Conservation (phyloP, 2,888 invertebrate species). For the Brachynemurus nebulosus region DNA sequence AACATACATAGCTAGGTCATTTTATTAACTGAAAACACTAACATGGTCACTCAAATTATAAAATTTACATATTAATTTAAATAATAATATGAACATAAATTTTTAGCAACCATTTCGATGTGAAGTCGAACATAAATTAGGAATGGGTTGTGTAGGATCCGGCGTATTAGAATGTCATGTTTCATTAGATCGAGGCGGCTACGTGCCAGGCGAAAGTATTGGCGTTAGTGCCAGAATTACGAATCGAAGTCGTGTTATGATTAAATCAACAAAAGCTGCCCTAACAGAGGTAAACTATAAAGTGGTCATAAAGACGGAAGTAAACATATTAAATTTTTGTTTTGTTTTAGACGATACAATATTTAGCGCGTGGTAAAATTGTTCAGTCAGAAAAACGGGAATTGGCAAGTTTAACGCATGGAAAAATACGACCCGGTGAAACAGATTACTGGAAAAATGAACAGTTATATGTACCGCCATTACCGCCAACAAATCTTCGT, state of each 20-base stretch:
- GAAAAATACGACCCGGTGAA: constrained; percentile 68
- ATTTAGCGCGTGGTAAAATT: constrained; percentile 72
- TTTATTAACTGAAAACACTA: too few relatives aligned
- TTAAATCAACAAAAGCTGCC: constrained; percentile 74
- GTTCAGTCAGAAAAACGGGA: constrained; percentile 78
- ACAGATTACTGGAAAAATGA: constrained; percentile 78
- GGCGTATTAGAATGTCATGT: constrained; percentile 80
- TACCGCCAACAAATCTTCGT: constrained; percentile 86
- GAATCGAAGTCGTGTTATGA: constrained; percentile 74
- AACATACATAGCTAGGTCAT: too few relatives aligned
- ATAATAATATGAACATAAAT: neutral
- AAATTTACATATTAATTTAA: neutral
- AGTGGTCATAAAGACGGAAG: too few relatives aligned
- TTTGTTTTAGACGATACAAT: constrained; percentile 62
- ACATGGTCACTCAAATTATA: neutral
- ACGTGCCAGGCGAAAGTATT: constrained; percentile 89
- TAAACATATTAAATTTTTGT: neutral
- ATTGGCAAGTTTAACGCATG: constrained; percentile 62
- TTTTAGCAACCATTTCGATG: constrained; percentile 74
- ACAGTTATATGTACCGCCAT: constrained; percentile 80
- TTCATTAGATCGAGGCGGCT: constrained; percentile 79
- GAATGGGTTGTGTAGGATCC: constrained; percentile 76
- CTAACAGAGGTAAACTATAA: constrained; percentile 57
- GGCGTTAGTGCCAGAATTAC: constrained; percentile 70
- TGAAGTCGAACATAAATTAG: constrained; percentile 81